Conservation (phyloP, 2,113 vertebrate species). For the Pituophis catenifer region DNA sequence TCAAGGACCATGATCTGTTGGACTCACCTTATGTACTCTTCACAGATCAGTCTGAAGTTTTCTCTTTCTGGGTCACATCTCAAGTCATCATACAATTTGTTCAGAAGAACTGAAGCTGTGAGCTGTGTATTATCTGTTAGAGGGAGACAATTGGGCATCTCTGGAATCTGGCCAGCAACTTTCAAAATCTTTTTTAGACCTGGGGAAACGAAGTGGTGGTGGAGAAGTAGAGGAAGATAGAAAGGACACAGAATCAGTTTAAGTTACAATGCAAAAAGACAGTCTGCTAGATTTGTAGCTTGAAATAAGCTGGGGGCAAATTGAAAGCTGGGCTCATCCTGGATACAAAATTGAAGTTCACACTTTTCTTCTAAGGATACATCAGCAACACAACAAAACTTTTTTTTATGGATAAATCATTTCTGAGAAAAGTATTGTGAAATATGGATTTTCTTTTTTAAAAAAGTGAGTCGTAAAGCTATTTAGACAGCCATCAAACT, state of each 20-base stretch:
- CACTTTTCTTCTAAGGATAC: neutral
- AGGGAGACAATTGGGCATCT: slow-evolving; percentile 87
- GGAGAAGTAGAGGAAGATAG: fast-evolving
- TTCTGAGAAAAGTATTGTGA: neutral
- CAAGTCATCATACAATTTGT: slow-evolving; percentile 89
- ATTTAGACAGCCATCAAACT: neutral
- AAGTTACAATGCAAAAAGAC: neutral
- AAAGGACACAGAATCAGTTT: too few relatives aligned
- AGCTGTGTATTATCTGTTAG: slow-evolving; percentile 92
- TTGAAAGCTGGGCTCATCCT: neutral
- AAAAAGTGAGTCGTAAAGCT: neutral
- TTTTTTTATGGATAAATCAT: neutral
- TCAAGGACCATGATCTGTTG: neutral
- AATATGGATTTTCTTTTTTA: neutral
- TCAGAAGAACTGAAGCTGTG: slow-evolving; percentile 89
- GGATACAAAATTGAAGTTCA: neutral
- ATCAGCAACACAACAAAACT: neutral
- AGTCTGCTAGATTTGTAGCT: neutral
- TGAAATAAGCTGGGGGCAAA: neutral
- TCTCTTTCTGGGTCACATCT: slow-evolving; percentile 89
- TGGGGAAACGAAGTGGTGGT: slow-evolving; percentile 39
- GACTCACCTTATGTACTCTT: slow-evolving; percentile 89
- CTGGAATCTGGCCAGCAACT: slow-evolving; percentile 89
- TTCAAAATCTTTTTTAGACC: slow-evolving; percentile 95
- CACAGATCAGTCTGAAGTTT: slow-evolving; percentile 85